A percentile compares a stretch with the other conserved stretches of the same genome.
phyloP scores from a whole-genome alignment of 35 echinoderm and acorn worm species.

The Amphiura filiformis region DNA sequence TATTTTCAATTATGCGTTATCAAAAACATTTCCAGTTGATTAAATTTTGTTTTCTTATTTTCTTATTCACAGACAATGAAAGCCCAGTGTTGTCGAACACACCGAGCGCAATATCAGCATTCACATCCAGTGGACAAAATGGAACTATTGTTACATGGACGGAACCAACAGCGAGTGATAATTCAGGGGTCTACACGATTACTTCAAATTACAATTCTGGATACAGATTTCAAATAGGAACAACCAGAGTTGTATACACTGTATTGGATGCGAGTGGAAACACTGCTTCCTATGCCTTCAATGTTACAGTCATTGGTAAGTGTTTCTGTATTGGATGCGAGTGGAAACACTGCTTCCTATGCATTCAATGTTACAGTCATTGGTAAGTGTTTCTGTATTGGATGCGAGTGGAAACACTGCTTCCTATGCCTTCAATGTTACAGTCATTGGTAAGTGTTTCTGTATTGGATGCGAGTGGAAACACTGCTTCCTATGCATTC shows the following conservation, averaged over 20 bases:
- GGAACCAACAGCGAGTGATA: background rate
- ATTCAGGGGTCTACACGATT: background rate
- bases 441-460: no score
- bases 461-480: no score
- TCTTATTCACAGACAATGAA: background rate
- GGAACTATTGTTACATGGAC: background rate
- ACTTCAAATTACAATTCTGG: background rate
- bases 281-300: background rate
- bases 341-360: no score
- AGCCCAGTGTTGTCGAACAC: background rate
- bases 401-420: no score
- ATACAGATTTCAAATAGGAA: background rate
- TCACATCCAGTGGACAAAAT: background rate
- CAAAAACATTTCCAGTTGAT: no score
- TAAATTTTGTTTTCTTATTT: no score
- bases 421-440: no score
- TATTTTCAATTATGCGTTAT: no score
- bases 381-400: no score
- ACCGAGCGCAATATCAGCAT: background rate
- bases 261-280: background rate
- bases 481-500: no score
- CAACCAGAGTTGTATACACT: background rate
- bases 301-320: background rate
- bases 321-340: no score
- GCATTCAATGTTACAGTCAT: no score